These are phyloP conservation scores for Hapalemur alaotrensis DNA, from an alignment of 2,797 vertebrate genomes.

Conservation along the genomic window DNA sequence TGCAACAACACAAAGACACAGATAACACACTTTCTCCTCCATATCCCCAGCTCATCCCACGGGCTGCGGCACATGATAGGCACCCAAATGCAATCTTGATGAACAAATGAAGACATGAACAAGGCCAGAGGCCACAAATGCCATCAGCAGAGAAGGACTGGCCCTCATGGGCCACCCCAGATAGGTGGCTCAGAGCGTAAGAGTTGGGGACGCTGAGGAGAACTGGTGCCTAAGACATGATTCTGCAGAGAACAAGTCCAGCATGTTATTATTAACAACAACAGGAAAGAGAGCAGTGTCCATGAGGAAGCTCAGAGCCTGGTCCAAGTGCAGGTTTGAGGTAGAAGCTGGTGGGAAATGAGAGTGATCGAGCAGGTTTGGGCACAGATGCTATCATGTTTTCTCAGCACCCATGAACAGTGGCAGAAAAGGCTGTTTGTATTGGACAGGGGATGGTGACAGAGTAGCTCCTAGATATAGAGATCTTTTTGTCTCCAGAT, in stretches of 20 bases:
- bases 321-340: neutral
- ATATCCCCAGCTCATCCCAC: neutral
- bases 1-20: neutral
- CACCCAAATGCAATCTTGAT: neutral
- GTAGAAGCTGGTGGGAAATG: neutral
- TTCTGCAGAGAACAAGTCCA: neutral
- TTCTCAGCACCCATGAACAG: neutral
- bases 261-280: too few species aligned
- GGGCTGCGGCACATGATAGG: fast-evolving
- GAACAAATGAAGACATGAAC: neutral
- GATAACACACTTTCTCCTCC: neutral
- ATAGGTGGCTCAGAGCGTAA: neutral
- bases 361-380: neutral
- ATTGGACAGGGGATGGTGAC: neutral
- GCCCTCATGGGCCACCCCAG: neutral
- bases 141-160: neutral
- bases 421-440: neutral
- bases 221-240: neutral
- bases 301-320: neutral
- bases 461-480: neutral
- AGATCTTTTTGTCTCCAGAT: constrained; percentile 2
- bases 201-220: neutral
- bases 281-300: neutral
- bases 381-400: neutral
- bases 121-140: neutral